A percentile compares a stretch with the other conserved stretches of the same genome.
phyloP scores from a whole-genome alignment of 2,888 invertebrate genomes.

The Synanthedon vespiformis region DNA sequence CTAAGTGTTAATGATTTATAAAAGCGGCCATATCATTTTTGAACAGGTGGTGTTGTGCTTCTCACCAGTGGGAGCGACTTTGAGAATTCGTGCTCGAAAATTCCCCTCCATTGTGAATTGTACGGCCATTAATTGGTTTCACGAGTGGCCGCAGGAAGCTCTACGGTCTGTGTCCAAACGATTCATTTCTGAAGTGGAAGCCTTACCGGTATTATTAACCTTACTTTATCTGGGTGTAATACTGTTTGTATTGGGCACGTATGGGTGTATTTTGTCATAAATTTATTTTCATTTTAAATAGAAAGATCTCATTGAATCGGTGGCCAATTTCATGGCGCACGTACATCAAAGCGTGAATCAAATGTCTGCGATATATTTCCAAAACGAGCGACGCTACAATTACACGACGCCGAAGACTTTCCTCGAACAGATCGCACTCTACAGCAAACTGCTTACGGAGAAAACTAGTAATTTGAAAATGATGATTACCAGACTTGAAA shows the following conservation, averaged over 20 bases:
- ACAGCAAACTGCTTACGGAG: constrained; percentile 76
- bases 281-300: constrained; percentile 25
- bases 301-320: constrained; percentile 71
- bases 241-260: no score
- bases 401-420: constrained; percentile 98
- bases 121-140: constrained; percentile 96
- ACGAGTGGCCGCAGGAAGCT: constrained; percentile 95
- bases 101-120: constrained; percentile 95
- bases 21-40: neutral
- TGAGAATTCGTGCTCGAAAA: constrained; percentile 88
- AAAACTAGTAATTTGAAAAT: constrained; percentile 78
- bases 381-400: constrained; percentile 90
- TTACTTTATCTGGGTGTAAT: no score
- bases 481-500: constrained; percentile 84
- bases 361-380: constrained; percentile 82
- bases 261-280: neutral
- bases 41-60: constrained; percentile 85
- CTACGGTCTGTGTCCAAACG: constrained; percentile 87
- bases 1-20: neutral
- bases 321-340: constrained; percentile 90
- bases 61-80: constrained; percentile 92
- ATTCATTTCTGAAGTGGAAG: constrained; percentile 83
- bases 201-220: constrained; percentile 71
- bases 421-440: constrained; percentile 90
- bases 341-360: constrained; percentile 90